Evolutionary conservation across 2,888 invertebrate genomes (phyloP), one percentile per base, ranked within the genome.

Genomic region (Drosophila niveifrons): DNA sequence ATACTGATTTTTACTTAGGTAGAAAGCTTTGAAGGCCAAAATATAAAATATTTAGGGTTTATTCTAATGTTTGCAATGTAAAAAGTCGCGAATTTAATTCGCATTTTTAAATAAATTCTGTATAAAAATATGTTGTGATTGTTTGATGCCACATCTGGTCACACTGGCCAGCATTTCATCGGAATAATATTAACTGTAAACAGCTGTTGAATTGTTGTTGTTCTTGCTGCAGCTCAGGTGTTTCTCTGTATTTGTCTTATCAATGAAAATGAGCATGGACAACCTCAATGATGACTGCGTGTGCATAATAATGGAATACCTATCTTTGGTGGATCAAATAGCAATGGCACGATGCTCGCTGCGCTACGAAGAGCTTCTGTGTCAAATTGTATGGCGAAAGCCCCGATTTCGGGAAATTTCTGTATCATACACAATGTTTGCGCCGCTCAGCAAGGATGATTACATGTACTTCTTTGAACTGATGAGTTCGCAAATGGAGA

Each of bases 381-480:
- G 78, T 23, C 63, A 70, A n/a, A 73, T 75, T 47, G 72, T 80
- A 1, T 88, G 83, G 83, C 65, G 88, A 3, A 78, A 85, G 11
- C 62, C 82, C 2, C 63, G 73, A 7, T 85, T 66, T 59, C 82
- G 83, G 2, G 83, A 80, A 23, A 66, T 88, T 0, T 77, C 80
- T n/a, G 71, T 85, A 3, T 80, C 86, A 0, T 82, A 88, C 51
- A 36, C 55, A 8, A 70, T 78, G 59, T 55, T 83, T 15, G 36
- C 15, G 8, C 86, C 83, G 0, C 66, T 83, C 1, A 75, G 63
- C 59, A 83, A 83, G 15, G 73, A 82, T 34, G 83, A 83, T 23
- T 83, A 83, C 61, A 52, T 85, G 29, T 82, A 70, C 47, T 83
- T 83, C 47, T 88, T 83, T 34, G 80, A 88, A 31, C 55, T 85